A percentile compares a stretch with the other conserved stretches of the same genome.
Evolutionary conservation across 1,140 invertebrate genomes (phyloP).

Genomic region (Gryon sp.): DNA sequence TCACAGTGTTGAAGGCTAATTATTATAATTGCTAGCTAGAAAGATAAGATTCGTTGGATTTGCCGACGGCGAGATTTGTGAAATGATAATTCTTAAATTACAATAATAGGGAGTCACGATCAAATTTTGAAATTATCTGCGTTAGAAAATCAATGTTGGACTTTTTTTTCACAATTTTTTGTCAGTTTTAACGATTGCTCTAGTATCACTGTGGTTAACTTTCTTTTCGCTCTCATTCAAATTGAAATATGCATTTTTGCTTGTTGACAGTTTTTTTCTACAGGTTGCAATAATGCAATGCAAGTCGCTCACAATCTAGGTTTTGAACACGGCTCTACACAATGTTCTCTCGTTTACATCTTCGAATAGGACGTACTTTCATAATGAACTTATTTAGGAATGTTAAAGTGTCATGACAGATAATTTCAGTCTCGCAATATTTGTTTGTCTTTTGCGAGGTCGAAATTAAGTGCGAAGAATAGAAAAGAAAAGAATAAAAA

Average conservation of each 20-base stretch:
- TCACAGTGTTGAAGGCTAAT: conserved; percentile 55
- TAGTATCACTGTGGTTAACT: background rate
- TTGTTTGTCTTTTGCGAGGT: conserved; percentile 2
- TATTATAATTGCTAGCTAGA: conserved; percentile 55
- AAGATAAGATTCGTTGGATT: conserved; percentile 47
- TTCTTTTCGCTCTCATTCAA: background rate
- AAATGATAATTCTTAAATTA: conserved; percentile 42
- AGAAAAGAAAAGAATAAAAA: conserved; percentile 4
- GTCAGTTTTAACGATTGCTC: too few relatives aligned
- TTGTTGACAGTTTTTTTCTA: conserved; percentile 17
- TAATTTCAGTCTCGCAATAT: conserved; percentile 26
- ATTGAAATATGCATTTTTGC: background rate
- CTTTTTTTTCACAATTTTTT: conserved; percentile 5
- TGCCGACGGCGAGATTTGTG: conserved; percentile 42
- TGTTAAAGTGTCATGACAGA: conserved; percentile 38
- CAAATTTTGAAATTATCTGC: conserved; percentile 24
- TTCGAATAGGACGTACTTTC: conserved; percentile 40
- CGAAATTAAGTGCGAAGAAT: conserved; percentile 6
- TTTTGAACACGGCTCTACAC: conserved; percentile 30
- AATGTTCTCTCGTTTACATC: conserved; percentile 29
- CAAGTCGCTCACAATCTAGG: conserved; percentile 35
- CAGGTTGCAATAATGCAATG: conserved; percentile 44
- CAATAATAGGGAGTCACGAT: conserved; percentile 28
- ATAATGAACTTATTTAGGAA: conserved; percentile 54
- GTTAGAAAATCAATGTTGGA: conserved; percentile 36